Base-by-base conservation (phyloP, 2,888 invertebrate genomes). In the Stramonita haemastoma region DNA sequence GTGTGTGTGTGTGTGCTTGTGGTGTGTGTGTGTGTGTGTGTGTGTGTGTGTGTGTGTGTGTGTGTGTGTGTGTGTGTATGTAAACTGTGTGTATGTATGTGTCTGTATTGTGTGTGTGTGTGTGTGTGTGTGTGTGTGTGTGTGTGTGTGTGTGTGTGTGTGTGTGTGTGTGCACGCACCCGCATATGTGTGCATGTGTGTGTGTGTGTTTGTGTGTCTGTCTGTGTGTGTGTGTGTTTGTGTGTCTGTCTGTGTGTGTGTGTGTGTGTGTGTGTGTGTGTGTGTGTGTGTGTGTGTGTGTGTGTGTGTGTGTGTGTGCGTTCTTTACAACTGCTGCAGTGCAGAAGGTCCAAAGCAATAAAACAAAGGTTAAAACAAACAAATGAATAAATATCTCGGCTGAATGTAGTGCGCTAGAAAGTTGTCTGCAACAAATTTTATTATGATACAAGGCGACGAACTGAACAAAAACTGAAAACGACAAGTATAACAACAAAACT, bases 121-220 rank as follows among this genome's bases (percentile, higher is more conserved):
- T 84, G 84, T 84, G 34, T 36, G 36, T 84, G 84, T 84, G 36
- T 84, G 36, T 84, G 84, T 36, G 6, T 84, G 36, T 84, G 84
- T 4, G 26, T 36, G 29, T 73, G 29, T 29, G 29, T 73, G 73
- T 73, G 73, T 70, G 70, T 70, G 70, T 32, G 79, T 79, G 79
- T 79, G 79, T 19, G 29, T 79, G 79, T 26, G 73, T 73, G 73
- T 26, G 73, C 22, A 26, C n/a, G 73, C 22, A n/a, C n/a, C n/a
- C n/a, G n/a, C n/a, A n/a, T n/a, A n/a, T n/a, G n/a, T n/a, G n/a
- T n/a, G n/a, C n/a, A n/a, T n/a, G n/a, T 70, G 70, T 70, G 70
- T 70, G 26, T 22, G 26, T 70, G 26, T 70, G 70, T 70, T 19
- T 70, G 11, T 6, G 11, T n/a, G n/a, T n/a, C n/a, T n/a, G 29